Base-by-base conservation (phyloP, 2,888 invertebrate genomes). In the Drosophila subquinaria region DNA sequence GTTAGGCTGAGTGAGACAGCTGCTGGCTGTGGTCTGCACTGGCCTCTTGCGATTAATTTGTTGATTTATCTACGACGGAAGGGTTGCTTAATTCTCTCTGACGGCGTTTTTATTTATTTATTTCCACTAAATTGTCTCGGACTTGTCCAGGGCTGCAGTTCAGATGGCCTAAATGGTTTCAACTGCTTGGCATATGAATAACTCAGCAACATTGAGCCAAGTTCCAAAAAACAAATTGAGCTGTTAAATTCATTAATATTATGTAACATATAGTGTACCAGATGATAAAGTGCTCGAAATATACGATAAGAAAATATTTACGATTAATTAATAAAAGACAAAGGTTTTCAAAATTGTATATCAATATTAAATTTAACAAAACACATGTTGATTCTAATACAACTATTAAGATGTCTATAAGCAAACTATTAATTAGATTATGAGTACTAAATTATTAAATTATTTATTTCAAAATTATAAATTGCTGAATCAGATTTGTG, bases 61-160 rank as follows among this genome's bases (percentile, higher is more conserved):
- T 69, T 91, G 91, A 92, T 91, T 91, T 92, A 92, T 91, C 66
- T 20, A 67, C 61, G 80, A 79, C 92, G 91, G 91, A 91, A 92
- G 92, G 90, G 91, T 91, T 91, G 90, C 82, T 90, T 88, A 88
- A 89, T 84, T 79, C 69, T 48, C 62, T 73, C 51, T 74, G 69
- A 76, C 83, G 69, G 57, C 62, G 33, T 52, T 69, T 80, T 86
- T 75, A 80, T 84, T 89, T 76, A 83, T 63, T 65, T 51, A 45
- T 51, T 51, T 55, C 27, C 67, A 42, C 36, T n/a, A 61, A 51
- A 43, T 51, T 51, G 43, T 43, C 63, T 36, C 42, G 40, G n/a
- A 36, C 56, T 57, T 45, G 35, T 8, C 47, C 10, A 9, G 17
- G 17, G 36, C 23, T 36, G 11, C 30, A 35, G 15, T 56, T 43